Evolutionary conservation across 2,888 invertebrate species (phyloP), one percentile per base, ranked within the genome.

Genomic region (Shargacucullia verbasci): DNA sequence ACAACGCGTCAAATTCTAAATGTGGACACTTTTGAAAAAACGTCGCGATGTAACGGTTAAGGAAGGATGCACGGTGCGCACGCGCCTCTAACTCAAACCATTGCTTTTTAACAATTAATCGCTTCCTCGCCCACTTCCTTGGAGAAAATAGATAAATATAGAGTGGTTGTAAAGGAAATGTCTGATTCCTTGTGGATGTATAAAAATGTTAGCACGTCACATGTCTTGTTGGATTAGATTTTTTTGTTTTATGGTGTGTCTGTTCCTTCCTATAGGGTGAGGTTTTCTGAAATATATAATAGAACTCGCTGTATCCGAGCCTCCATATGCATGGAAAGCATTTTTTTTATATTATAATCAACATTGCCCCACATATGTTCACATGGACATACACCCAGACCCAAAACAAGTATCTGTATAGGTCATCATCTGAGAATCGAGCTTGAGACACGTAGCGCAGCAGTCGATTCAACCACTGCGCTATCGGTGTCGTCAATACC

Each of bases 51-150:
- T 72, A 70, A 62, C 72, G 59, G 70, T 73, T 73, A 74, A 47
- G 56, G 66, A 73, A 83, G 83, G 80, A 80, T 78, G 84, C 85
- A 83, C 84, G 80, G 80, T 78, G 84, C 85, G 83, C 84, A 81
- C 82, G 84, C 83, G 85, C 76, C 84, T 69, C 78, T 72, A 79
- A 78, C 78, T 84, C 82, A 83, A 74, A 82, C 76, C 74, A 76
- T 76, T 70, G 75, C 83, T 85, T 86, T 83, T 86, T 81, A 83
- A 87, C 86, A 88, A 89, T 88, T 87, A 88, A 89, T 89, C 83
- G 88, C 78, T 88, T 88, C 89, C 88, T 81, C 80, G 76, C 73
- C 77, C 70, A 73, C 76, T 76, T 76, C 76, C 76, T 76, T 12
- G 41, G 29, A 29, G 29, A 70, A 68, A 73, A 70, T 73, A 66